Evolutionary conservation across 1,140 invertebrate genomes (phyloP).

Genomic region (Ditylenchus dipsaci): DNA sequence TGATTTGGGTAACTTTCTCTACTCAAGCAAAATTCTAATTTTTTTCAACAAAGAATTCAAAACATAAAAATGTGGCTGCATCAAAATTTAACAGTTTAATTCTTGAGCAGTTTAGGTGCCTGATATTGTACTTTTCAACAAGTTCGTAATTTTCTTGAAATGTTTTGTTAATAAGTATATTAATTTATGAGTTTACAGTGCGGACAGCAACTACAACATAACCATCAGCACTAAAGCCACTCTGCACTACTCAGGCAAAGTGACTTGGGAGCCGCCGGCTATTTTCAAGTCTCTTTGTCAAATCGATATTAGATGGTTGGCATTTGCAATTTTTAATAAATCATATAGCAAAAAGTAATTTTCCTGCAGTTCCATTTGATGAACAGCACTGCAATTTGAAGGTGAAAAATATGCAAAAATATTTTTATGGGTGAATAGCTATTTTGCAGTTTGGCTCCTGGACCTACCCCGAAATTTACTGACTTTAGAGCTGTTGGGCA

Average conservation of each 20-base stretch:
- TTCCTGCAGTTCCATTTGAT: slow-evolving; percentile 68
- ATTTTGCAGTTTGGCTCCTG: slow-evolving; percentile 80
- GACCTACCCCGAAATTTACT: slow-evolving; percentile 75
- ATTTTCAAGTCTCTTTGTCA: slow-evolving; percentile 94
- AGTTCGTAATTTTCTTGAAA: slow-evolving; percentile 9
- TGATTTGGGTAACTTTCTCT: slow-evolving; percentile 68
- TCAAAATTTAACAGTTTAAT: too few species aligned
- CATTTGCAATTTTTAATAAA: neutral
- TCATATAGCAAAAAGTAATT: slow-evolving; percentile 11
- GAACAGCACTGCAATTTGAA: slow-evolving; percentile 63
- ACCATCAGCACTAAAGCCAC: slow-evolving; percentile 64
- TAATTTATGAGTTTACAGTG: slow-evolving; percentile 45
- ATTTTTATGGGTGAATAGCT: slow-evolving; percentile 5
- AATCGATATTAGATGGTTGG: slow-evolving; percentile 79
- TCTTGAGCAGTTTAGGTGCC: slow-evolving; percentile 21
- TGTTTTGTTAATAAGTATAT: too few species aligned
- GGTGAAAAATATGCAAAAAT: neutral
- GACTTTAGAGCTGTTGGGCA: slow-evolving; percentile 43
- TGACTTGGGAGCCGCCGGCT: slow-evolving; percentile 92
- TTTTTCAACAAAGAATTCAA: neutral
- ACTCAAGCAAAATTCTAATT: too few species aligned
- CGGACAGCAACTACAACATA: slow-evolving; percentile 64
- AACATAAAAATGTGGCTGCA: neutral
- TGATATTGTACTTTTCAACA: slow-evolving; percentile 30
- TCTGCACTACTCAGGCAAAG: slow-evolving; percentile 75